Base-by-base conservation (phyloP, 2,888 invertebrate genomes). In the Callyntrura sp. region DNA sequence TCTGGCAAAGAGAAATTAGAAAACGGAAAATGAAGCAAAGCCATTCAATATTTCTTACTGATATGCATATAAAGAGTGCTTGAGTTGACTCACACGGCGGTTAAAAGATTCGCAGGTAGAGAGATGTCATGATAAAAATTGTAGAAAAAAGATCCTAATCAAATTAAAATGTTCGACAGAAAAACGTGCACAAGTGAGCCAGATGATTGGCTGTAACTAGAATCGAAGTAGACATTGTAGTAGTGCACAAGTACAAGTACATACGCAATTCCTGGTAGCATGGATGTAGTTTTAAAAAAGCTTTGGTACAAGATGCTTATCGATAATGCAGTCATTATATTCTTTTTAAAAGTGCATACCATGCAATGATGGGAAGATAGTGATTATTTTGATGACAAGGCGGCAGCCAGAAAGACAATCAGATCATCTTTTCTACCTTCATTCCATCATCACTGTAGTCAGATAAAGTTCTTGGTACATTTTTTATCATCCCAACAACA, bases 301-400 rank as follows among this genome's bases (percentile, higher is more conserved):
- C 79, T 20, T 45, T 17, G 6, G 62, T 60, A 28, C 57, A 45
- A 85, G 88, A 91, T 88, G 73, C 48, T 86, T 91, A 89, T 89
- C 91, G 28, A 48, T 86, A 86, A 86, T 89, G 79, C 60, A 91
- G 91, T 81, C 89, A 89, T 89, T 91, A 91, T 65, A 48, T 79
- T 55, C 84, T 23, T 28, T 62, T 28, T 88, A n/a, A 73, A 81
- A 78, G 85, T 70, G 60, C 84, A 62, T 35, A 6, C 35, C 78
- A 90, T 88, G 79, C 51, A 25, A 51, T 68, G 70, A 82, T 35
- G 70, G 68, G 45, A 76, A 85, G 73, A 70, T 81, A 55, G 84
- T 90, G 81, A 91, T 88, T 88, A 91, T 20, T 43, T 62, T 91
- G 91, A 91, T 91, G 91, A 91, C 89, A 91, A 91, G 91, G 91